Evolutionary conservation across 2,113 vertebrate species (phyloP).

Genomic region (human (Homo sapiens)): DNA sequence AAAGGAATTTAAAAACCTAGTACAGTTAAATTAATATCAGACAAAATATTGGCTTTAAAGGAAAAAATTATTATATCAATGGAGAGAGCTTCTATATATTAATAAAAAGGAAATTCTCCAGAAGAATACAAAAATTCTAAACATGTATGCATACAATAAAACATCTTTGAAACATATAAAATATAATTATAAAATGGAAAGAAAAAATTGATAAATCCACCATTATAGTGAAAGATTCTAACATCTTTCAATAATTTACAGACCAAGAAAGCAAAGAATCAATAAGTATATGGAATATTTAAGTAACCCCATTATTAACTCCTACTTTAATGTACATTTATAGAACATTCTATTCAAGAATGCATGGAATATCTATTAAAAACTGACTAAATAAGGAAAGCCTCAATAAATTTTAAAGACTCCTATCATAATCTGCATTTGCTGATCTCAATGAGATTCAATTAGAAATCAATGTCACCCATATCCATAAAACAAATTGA

Average conservation of each 20-base stretch:
- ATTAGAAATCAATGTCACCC: neutral
- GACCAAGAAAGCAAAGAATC: neutral
- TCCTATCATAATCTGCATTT: neutral
- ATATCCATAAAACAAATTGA: neutral
- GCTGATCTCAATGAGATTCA: neutral
- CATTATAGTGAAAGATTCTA: neutral
- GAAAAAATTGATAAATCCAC: neutral
- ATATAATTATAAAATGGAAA: neutral
- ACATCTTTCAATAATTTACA: neutral
- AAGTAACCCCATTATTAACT: neutral
- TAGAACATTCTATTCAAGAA: neutral
- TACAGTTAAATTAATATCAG: neutral
- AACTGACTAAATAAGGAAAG: neutral
- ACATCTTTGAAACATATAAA: neutral
- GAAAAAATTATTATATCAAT: neutral
- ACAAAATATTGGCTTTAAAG: neutral
- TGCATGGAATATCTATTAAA: neutral
- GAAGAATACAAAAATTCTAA: neutral
- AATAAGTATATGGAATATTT: neutral
- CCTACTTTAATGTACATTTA: neutral
- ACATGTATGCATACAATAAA: neutral
- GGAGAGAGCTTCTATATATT: neutral
- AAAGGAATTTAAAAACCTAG: no score
- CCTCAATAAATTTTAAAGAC: neutral
- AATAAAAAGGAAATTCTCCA: neutral